phyloP scores from a whole-genome alignment of 2,797 vertebrate species.

The Vultur gryphus region DNA sequence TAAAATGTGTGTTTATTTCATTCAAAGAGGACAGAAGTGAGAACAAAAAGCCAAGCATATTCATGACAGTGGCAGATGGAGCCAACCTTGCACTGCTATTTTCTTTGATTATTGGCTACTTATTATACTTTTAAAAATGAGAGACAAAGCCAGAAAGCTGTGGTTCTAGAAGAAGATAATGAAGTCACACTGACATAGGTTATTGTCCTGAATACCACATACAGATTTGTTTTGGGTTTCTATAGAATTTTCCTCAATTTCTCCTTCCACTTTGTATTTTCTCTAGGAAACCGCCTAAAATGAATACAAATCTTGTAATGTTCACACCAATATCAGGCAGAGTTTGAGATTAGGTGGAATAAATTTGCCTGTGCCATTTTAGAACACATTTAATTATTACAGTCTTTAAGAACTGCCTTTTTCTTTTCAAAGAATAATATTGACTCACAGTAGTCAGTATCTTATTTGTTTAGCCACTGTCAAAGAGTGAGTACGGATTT shows the following conservation, averaged over 20 bases:
- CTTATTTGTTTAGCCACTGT: background rate
- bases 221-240: background rate
- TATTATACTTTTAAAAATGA: conserved; percentile 41
- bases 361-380: background rate
- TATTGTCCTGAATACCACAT: background rate
- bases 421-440: background rate
- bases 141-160: conserved; percentile 26
- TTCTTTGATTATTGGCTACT: conserved; percentile 39
- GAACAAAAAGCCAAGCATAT: conserved; percentile 58
- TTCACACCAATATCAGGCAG: background rate
- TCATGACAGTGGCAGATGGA: conserved; percentile 36
- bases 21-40: conserved; percentile 55
- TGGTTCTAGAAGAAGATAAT: conserved; percentile 2
- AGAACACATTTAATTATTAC: background rate
- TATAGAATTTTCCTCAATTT: background rate
- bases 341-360: background rate
- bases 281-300: background rate
- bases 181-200: background rate
- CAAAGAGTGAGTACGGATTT: background rate
- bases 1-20: conserved; percentile 42
- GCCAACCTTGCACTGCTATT: conserved; percentile 30
- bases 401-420: background rate
- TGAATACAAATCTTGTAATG: background rate
- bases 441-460: background rate
- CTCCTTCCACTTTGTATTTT: background rate